Base-by-base conservation (phyloP, 1,140 invertebrate genomes). In the Zaprionus ornatus region DNA sequence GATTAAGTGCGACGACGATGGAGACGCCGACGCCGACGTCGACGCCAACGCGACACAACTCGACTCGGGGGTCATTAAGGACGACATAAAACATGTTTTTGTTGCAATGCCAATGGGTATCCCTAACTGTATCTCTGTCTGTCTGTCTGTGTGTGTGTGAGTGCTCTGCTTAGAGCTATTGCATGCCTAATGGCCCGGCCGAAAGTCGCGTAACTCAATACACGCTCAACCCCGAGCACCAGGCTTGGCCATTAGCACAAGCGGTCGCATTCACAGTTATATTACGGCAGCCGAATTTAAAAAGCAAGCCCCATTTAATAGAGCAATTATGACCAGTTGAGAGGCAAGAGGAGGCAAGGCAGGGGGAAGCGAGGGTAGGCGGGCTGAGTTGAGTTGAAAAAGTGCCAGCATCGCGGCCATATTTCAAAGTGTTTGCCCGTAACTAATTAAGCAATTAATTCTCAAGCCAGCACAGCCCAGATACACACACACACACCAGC, bases 371-470 rank as follows among this genome's bases (percentile, higher is more conserved):
- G 6, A 27, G 25, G 25, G 5, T 1, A 37, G 35, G 10, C 35
- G 35, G 10, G 35, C 13, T 15, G 37, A 15, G 40, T 56, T 23
- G 23, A 63, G 59, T 25, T 25, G 48, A 55, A 63, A 59, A 69
- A 64, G 67, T 64, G 42, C 71, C 84, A 59, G 74, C 80, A 82
- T 70, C 74, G 85, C 85, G 78, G 85, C 86, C 86, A 90, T 90
- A 90, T 74, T 90, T 90, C 85, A 90, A 90, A 90, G 85, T 90
- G 79, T 85, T 88, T 90, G 81, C 79, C 85, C 85, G 85, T 90
- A 90, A 90, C 85, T 90, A 90, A 90, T 90, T 90, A 90, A 90
- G 85, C 85, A 90, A 90, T 90, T 90, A 90, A 90, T 90, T 90
- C 74, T 82, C 73, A 76, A 82, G 85, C 84, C 74, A 66, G 71